Base-by-base conservation (phyloP, 2,888 invertebrate species). In the Brachyptera risi region DNA sequence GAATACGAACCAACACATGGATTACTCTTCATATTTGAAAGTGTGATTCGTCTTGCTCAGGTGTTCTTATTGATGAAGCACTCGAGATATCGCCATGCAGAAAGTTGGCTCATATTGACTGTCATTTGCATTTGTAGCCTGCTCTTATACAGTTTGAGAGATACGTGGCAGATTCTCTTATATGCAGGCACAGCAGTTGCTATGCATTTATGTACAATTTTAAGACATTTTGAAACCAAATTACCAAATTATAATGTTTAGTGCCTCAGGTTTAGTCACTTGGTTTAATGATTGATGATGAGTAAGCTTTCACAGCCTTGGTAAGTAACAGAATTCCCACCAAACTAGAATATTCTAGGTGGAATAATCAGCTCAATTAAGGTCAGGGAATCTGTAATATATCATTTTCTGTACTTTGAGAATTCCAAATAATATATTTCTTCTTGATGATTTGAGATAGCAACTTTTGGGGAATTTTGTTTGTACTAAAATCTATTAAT, bases 181-280 rank as follows among this genome's bases (percentile, higher is more conserved):
- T 58, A 49, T 38, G 38, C 49, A 15, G 58, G 37, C 3, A 24
- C 58, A n/a, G 40, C 58, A 3, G 5, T 58, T 1, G 57, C 40
- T 3, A 57, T 58, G 58, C 61, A 61, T 31, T 21, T 58, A 15
- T 50, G 49, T 35, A 42, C 50, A 23, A 13, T 58, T 21, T n/a
- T 49, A 21, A 26, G 61, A 4, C 44, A 51, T 3, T 51, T 61
- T 21, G 61, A 61, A 17, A 21, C 31, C 13, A 61, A 50, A 9
- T 21, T 61, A 7, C 61, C 61, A 2, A 61, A 61, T 23, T 61
- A 61, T 23, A 61, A 49, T 15, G 61, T 61, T 27, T 61, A 47
- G 47, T 31, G 11, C n/a, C n/a, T n/a, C n/a, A n/a, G n/a, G n/a
- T n/a, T n/a, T n/a, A n/a, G n/a, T n/a, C n/a, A n/a, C n/a, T n/a